Percentiles rank a stretch among this genome's conserved stretches.
Conservation (phyloP, 1,140 invertebrate genomes). For the Papilio polytes region DNA sequence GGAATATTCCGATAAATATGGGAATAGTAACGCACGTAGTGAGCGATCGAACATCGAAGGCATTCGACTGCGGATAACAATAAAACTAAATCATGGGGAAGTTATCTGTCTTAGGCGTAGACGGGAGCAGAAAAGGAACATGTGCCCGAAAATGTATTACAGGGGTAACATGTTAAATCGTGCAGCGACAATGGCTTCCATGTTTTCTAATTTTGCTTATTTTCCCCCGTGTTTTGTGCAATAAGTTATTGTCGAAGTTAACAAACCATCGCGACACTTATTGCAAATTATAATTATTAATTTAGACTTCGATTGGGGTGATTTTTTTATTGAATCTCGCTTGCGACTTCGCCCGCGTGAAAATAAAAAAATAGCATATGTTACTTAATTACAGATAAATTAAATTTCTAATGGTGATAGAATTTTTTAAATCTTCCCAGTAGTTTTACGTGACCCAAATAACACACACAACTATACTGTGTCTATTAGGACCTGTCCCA, state of each 20-base stretch:
- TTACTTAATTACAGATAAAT: too few species aligned
- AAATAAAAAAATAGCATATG: too few species aligned
- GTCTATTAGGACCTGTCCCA: neutral
- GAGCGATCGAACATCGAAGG: conserved; percentile 56
- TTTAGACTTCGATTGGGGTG: too few species aligned
- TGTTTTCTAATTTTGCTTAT: conserved; percentile 57
- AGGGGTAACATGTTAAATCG: conserved; percentile 74
- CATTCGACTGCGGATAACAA: conserved; percentile 75
- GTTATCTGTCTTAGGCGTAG: conserved; percentile 76
- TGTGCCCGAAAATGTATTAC: conserved; percentile 74
- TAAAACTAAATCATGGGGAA: conserved; percentile 83
- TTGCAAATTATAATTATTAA: neutral
- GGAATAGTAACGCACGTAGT: conserved; percentile 43
- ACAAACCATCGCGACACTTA: conserved; percentile 21
- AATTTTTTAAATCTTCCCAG: too few species aligned
- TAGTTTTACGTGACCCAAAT: too few species aligned
- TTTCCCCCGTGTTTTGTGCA: conserved; percentile 42
- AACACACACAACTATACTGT: neutral
- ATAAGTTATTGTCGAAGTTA: conserved; percentile 4
- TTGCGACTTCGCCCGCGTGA: too few species aligned
- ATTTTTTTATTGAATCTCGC: too few species aligned
- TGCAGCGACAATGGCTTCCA: conserved; percentile 60
- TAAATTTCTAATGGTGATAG: too few species aligned
- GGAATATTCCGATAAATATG: conserved; percentile 26
- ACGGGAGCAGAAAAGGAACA: conserved; percentile 67